Base-by-base conservation (phyloP, 37 sponge, comb jelly and placozoan genomes). In the Mnemiopsis leidyi region DNA sequence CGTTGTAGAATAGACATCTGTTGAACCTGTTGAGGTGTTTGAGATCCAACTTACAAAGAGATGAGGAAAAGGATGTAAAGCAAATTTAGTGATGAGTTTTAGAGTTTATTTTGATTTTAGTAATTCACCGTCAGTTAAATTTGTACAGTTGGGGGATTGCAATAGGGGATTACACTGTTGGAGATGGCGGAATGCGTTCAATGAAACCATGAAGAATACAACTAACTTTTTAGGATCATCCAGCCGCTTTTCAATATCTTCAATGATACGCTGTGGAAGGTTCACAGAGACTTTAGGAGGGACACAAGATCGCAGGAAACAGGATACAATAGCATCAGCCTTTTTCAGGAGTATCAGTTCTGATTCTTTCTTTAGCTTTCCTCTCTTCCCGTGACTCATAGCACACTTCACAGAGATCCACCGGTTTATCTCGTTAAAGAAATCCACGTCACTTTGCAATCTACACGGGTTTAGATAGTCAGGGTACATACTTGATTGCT, bases 401-500 rank as follows among this genome's bases (percentile, higher is more conserved):
- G 95, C 96, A 23, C 32, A 92, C 68, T 92, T 68, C 24, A 68
- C 5, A 3, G 31, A 48, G 21, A 68, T 68, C 92, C 85, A 95
- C 94, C 94, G 93, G 82, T 96, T 95, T 39, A 97, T 95, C 92
- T 98, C 98, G 33, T 93, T 93, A 95, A 97, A 98, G 95, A 98
- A 96, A 30, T 94, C 93, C 23, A 98, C 94, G 85, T 98, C 98
- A 68, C 93, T 95, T 68, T 93, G 79, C 0, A 98, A 48, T 71
- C 96, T 96, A 20, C 61, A n/a, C n/a, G n/a, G n/a, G n/a, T n/a
- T 21, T 13, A 20, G 68, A 67, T 67, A 21, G 68, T 13, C 18
- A 20, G 20, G 68, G 20, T 67, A 20, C 13, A 20, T 21, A 20
- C 18, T 21, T 21, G 68, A 67, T 13, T 21, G 68, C 13, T 13